These are phyloP conservation scores for Paradoxurus hermaphroditus DNA, from an alignment of 2,113 vertebrate genomes.

Conservation along the genomic window DNA sequence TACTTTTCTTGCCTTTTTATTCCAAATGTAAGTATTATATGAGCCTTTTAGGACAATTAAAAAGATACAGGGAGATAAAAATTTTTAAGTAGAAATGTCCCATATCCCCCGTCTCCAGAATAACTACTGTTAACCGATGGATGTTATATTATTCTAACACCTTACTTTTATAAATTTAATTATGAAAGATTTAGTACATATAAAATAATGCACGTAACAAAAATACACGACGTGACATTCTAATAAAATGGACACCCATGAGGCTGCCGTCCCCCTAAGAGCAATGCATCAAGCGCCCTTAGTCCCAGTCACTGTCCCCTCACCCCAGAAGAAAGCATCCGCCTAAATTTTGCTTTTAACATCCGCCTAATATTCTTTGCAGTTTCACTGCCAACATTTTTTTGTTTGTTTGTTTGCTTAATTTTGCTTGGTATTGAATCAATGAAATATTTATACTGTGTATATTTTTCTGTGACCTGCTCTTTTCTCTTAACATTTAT, in stretches of 20 bases:
- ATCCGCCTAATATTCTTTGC: neutral
- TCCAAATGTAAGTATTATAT: neutral
- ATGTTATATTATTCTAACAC: neutral
- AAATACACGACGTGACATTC: neutral
- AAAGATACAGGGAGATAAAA: neutral
- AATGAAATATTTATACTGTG: neutral
- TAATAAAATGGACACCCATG: neutral
- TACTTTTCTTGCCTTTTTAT: neutral
- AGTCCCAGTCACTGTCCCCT: neutral
- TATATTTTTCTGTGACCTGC: neutral
- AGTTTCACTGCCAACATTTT: neutral
- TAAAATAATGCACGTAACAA: neutral
- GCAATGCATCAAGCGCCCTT: neutral
- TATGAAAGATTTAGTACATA: neutral
- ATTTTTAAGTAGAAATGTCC: neutral
- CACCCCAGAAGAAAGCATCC: neutral
- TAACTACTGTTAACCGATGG: neutral
- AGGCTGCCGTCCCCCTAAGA: neutral
- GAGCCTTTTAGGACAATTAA: neutral
- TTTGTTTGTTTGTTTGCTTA: neutral
- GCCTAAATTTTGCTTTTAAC: neutral
- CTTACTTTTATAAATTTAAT: neutral
- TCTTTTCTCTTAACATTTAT: conserved; percentile 26
- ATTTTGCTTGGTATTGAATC: conserved; percentile 24
- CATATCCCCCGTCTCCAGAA: neutral